A percentile compares a stretch with the other conserved stretches of the same genome.
Evolutionary conservation across 1,140 invertebrate species (phyloP).

Genomic region (Drosophila pallidifrons): DNA sequence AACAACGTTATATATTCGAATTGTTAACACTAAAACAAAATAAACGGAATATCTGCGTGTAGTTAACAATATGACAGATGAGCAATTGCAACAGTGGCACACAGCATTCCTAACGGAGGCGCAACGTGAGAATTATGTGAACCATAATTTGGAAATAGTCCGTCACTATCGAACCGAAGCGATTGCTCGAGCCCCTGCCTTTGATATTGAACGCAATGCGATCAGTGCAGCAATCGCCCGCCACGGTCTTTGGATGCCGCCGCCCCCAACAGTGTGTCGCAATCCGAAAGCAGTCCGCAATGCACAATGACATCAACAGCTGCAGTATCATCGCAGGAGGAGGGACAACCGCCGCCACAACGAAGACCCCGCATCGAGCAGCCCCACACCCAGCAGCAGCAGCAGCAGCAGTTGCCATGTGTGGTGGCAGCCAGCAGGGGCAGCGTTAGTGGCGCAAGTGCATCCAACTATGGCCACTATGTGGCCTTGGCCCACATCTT

Average conservation of each 20-base stretch:
- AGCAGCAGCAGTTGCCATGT: no score
- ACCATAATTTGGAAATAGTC: slow-evolving; percentile 51
- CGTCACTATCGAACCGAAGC: slow-evolving; percentile 49
- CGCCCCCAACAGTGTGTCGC: neutral
- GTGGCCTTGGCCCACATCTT: slow-evolving; percentile 41
- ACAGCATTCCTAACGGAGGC: slow-evolving; percentile 37
- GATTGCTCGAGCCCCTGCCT: slow-evolving; percentile 25
- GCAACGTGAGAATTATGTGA: slow-evolving; percentile 51
- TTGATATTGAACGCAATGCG: slow-evolving; percentile 48
- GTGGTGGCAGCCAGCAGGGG: no score
- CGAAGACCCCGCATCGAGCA: slow-evolving; percentile 42
- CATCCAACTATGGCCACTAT: slow-evolving; percentile 26
- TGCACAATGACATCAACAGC: neutral
- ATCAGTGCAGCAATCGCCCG: slow-evolving; percentile 49
- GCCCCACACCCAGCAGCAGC: neutral
- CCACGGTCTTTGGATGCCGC: slow-evolving; percentile 32
- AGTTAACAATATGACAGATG: slow-evolving; percentile 53
- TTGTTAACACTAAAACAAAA: neutral
- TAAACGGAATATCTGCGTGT: neutral
- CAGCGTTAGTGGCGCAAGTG: neutral
- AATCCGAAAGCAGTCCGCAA: neutral
- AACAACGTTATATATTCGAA: neutral
- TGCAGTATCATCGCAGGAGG: slow-evolving; percentile 10
- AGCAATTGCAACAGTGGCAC: slow-evolving; percentile 45
- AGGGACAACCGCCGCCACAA: slow-evolving; percentile 36